A percentile compares a stretch with the other conserved stretches of the same genome.
phyloP scores from a whole-genome alignment of 1,140 invertebrate species.

The Leptopilina clavipes region DNA sequence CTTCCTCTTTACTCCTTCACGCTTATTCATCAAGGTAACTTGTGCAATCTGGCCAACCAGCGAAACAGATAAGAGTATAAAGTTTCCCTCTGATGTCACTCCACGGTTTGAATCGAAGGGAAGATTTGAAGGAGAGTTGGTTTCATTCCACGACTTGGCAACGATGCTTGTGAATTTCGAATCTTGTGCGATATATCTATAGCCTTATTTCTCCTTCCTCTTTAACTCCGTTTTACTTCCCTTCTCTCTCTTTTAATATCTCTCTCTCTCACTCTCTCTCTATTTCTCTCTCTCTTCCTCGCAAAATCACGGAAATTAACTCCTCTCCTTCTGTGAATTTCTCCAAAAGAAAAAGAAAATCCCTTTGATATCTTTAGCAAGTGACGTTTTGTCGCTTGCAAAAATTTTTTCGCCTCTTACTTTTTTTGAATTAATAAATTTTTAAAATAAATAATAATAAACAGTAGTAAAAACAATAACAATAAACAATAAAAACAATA shows the following conservation, averaged over 20 bases:
- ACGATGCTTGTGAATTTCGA: constrained; percentile 7
- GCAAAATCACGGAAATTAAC: constrained; percentile 28
- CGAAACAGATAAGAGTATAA: constrained; percentile 43
- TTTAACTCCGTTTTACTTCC: neutral
- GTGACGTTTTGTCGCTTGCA: too few relatives aligned
- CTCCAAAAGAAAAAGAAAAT: too few relatives aligned
- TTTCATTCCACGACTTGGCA: constrained; percentile 20
- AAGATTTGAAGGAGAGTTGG: constrained; percentile 32
- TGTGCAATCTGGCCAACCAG: constrained; percentile 33
- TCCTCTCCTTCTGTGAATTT: neutral
- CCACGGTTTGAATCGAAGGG: neutral
- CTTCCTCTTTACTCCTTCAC: constrained; percentile 24
- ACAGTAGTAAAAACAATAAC: too few relatives aligned
- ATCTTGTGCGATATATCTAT: neutral
- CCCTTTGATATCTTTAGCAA: too few relatives aligned
- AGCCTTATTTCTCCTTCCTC: neutral
- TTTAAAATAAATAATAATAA: too few relatives aligned
- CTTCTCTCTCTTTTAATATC: neutral
- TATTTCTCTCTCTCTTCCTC: neutral
- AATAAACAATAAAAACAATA: too few relatives aligned
- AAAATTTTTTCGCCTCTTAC: too few relatives aligned
- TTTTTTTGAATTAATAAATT: too few relatives aligned
- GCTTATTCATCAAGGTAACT: constrained; percentile 39
- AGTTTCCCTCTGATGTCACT: constrained; percentile 43
- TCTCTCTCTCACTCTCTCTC: neutral